phyloP scores from a whole-genome alignment of 1,140 invertebrate species.

The Oppia nitens region DNA sequence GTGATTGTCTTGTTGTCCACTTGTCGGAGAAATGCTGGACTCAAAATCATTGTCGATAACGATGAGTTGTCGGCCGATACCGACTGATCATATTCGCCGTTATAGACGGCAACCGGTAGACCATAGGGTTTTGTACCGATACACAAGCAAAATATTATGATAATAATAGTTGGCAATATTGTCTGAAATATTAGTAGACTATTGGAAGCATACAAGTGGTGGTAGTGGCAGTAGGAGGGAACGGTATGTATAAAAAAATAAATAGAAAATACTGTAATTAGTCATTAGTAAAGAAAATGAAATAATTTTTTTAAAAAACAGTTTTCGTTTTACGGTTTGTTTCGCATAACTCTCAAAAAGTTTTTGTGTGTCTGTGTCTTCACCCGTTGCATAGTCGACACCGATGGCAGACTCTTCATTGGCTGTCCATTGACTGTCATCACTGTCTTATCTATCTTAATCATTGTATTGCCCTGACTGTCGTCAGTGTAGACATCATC shows the following conservation, averaged over 20 bases:
- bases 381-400: neutral
- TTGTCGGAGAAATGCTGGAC: no score
- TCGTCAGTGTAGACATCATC: neutral
- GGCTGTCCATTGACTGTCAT: no score
- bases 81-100: no score
- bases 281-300: conserved; percentile 12
- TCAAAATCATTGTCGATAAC: no score
- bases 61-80: no score
- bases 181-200: conserved; percentile 54
- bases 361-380: neutral
- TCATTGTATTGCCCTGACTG: neutral
- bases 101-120: conserved; percentile 59
- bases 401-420: neutral
- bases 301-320: conserved; percentile 5
- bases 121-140: conserved; percentile 73
- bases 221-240: no score
- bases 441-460: neutral
- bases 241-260: no score
- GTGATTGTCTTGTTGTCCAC: no score
- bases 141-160: conserved; percentile 78
- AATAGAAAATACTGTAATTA: no score
- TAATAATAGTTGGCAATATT: conserved; percentile 71
- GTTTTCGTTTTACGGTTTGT: neutral
- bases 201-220: no score
- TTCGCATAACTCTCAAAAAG: neutral